These are phyloP conservation scores for Enteromius paludinosus DNA, from an alignment of 2,797 vertebrate genomes.

Conservation along the genomic window DNA sequence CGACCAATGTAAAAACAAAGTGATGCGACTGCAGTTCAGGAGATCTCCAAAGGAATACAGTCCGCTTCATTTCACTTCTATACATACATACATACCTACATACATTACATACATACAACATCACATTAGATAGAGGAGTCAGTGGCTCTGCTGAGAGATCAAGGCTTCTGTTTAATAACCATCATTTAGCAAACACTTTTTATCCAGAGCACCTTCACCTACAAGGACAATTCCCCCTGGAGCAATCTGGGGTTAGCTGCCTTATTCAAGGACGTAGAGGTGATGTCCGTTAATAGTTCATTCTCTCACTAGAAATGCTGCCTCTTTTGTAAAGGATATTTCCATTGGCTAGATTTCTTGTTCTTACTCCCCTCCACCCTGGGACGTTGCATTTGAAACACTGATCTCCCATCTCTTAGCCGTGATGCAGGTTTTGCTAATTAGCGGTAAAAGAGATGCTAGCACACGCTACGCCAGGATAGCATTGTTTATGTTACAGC, in stretches of 20 bases:
- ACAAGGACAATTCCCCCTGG: conserved; percentile 13
- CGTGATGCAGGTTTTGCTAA: conserved; percentile 36
- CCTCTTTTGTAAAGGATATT: background rate
- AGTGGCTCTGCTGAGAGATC: conserved; percentile 59
- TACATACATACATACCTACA: conserved; percentile 74
- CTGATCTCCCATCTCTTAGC: conserved; percentile 48
- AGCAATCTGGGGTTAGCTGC: conserved; percentile 38
- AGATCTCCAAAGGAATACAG: conserved; percentile 74
- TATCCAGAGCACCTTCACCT: conserved; percentile 6
- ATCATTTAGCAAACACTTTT: conserved; percentile 10
- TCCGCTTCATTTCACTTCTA: conserved; percentile 67
- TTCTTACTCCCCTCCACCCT: conserved; percentile 8
- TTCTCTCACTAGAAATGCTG: background rate
- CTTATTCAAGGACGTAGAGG: conserved; percentile 33
- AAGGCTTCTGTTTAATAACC: conserved; percentile 16
- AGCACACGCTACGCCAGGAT: conserved; percentile 63
- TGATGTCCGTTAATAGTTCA: conserved; percentile 16
- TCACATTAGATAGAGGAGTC: conserved; percentile 60
- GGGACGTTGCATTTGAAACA: conserved; percentile 30
- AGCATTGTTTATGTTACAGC: conserved; percentile 72
- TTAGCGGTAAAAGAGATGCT: conserved; percentile 58
- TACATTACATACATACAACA: conserved; percentile 71
- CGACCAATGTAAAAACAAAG: conserved; percentile 78
- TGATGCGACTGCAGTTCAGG: conserved; percentile 85
- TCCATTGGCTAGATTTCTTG: conserved; percentile 20